Evolutionary conservation across 1,140 invertebrate species (phyloP).

Genomic region (Drosophila virilis): DNA sequence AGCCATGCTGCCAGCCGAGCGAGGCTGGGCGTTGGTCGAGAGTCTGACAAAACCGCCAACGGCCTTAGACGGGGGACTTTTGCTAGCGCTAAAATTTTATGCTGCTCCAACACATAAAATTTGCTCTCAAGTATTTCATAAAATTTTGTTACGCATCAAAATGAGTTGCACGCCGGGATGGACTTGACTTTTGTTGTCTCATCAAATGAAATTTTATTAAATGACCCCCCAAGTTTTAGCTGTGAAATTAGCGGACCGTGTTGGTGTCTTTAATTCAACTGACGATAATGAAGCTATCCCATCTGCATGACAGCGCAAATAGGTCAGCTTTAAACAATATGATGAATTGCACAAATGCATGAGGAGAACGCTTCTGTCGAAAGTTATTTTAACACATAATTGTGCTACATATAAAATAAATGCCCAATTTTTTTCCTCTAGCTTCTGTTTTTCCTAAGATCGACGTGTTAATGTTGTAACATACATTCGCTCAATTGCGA

Average conservation of each 20-base stretch:
- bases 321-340: constrained; percentile 17
- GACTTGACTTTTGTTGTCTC: constrained; percentile 46
- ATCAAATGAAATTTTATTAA: constrained; percentile 78
- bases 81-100: constrained; percentile 80
- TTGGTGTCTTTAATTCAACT: constrained; percentile 28
- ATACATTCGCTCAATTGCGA: too few species aligned
- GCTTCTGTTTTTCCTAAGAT: too few species aligned
- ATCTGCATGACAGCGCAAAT: background rate
- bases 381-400: too few species aligned
- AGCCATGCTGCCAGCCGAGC: constrained; percentile 48
- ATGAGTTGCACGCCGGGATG: constrained; percentile 45
- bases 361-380: too few species aligned
- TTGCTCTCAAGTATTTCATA: constrained; percentile 77
- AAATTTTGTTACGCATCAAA: constrained; percentile 79
- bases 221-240: constrained; percentile 65
- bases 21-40: background rate
- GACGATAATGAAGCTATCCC: background rate
- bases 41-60: constrained; percentile 61
- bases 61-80: constrained; percentile 58
- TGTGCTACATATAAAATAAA: too few species aligned
- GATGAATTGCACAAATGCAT: too few species aligned
- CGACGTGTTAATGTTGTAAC: too few species aligned
- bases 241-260: constrained; percentile 56
- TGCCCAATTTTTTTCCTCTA: too few species aligned
- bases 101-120: constrained; percentile 73